Base-by-base conservation (phyloP, 2,113 vertebrate genomes). In the Tenebrosternarchus preto region DNA sequence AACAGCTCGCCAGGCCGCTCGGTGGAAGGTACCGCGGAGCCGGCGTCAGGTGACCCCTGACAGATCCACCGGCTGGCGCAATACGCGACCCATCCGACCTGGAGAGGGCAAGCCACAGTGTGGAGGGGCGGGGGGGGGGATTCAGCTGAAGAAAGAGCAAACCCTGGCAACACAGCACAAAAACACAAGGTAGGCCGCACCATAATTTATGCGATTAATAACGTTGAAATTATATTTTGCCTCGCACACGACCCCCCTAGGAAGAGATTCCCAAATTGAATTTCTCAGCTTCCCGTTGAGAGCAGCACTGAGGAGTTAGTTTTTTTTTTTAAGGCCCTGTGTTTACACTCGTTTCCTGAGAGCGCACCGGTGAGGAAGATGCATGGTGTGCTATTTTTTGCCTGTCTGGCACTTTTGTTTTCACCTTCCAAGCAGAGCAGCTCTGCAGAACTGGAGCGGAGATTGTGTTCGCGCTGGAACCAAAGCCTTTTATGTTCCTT, bases 171-270 rank as follows among this genome's bases (percentile, higher is more conserved):
- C 31, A 69, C 68, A 64, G 57, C 39, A 29, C 55, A 56, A 79
- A 71, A 43, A 15, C 29, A 8, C 63, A 9, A 39, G 64, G 31
- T 39, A 12, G 33, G 64, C 31, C 17, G 6, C 27, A 27, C 55
- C n/a, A 31, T 56, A 43, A 64, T 73, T 80, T 63, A 57, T 31
- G 31, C 43, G 24, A 29, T 19, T 56, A 60, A 56, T 60, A 78
- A 78, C 53, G 57, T 69, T 64, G 78, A 66, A 80, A 63, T 72
- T 55, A 53, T 71, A 57, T 61, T 72, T 53, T 60, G 63, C 25
- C 20, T 53, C 46, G 46, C 50, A 33, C 29, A 66, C n/a, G 70
- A 46, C 66, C 55, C 25, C 43, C n/a, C 22, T 5, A 15, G 22
- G 20, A n/a, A 17, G 17, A 27, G 12, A 56, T 27, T 33, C 20